Evolutionary conservation across 2,888 invertebrate genomes (phyloP), one percentile per base, ranked within the genome.

Genomic region (Thecophora atra): DNA sequence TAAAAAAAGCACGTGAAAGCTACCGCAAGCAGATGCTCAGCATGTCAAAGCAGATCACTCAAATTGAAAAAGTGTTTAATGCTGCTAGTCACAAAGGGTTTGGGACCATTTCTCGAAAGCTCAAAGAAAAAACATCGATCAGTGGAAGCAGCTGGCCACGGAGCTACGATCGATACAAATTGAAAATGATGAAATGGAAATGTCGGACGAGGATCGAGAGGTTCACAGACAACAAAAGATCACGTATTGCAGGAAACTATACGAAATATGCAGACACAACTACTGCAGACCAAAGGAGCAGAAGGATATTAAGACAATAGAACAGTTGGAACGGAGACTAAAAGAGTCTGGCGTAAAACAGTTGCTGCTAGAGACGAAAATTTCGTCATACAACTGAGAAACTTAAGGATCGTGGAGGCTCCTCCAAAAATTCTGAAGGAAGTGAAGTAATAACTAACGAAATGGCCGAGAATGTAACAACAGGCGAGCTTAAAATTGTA

Each of bases 181-280:
- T 77, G 92, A 92, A 54, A 94, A 94, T 80, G 94, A 93, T 79
- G 95, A 95, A 87, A 95, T 95, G 95, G 95, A 95, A 79, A 91
- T 95, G 78, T 94, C 94, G 0, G 94, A 94, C 82, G 91, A 91
- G 56, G 94, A 94, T 75, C 90, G 91, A 56, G 88, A 89, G 58
- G 84, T 81, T 71, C 86, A 86, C 2, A 82, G 84, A n/a, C n/a
- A n/a, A n/a, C n/a, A n/a, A n/a, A n/a, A n/a, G n/a, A n/a, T n/a
- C n/a, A n/a, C n/a, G n/a, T 87, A 17, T 76, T 87, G n/a, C 87
- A 87, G 70, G 87, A 87, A 76, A 86, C 87, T 26, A 87, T 87
- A 73, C 81, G 87, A 28, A 87, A 87, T 77, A 81, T 87, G 80
- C 87, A 87, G 75, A 86, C 86, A 0, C 86, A 87, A 74, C 73